Conservation (phyloP, 2,113 vertebrate species). For the Miniopterus natalensis region DNA sequence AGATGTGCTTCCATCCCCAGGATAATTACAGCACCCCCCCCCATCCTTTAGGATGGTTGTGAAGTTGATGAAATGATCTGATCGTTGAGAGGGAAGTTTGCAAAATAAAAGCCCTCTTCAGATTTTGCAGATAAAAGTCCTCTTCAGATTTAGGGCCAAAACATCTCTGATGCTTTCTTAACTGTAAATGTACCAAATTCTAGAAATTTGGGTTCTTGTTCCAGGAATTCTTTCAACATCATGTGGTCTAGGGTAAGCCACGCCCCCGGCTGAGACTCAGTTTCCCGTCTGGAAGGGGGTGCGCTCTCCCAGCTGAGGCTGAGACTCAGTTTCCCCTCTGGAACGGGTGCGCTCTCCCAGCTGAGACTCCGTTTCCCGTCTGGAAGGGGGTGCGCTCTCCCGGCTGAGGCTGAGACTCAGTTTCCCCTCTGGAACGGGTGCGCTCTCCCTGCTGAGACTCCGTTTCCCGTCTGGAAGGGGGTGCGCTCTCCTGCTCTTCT, state of each 20-base stretch:
- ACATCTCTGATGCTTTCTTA: neutral
- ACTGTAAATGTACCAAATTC: neutral
- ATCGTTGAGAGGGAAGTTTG: neutral
- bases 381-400: neutral
- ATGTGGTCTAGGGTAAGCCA: neutral
- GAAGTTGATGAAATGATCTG: neutral
- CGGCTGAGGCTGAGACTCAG: neutral
- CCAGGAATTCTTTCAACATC: neutral
- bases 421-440: neutral
- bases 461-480: too few relatives aligned
- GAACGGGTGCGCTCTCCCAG: accelerated
- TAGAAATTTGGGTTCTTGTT: neutral
- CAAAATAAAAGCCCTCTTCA: neutral
- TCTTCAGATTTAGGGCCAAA: neutral
- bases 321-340: neutral
- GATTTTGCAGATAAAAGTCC: neutral
- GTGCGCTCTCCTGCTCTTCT: neutral
- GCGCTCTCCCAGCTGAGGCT: too few relatives aligned
- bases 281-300: neutral
- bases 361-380: neutral
- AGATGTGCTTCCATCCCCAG: neutral
- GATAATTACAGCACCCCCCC: accelerated
- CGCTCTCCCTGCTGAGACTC: too few relatives aligned
- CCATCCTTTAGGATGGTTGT: neutral
- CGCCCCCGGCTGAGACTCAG: neutral